These are phyloP conservation scores for Austrolebias charrua DNA, from an alignment of 2,797 vertebrate genomes.

Conservation along the genomic window DNA sequence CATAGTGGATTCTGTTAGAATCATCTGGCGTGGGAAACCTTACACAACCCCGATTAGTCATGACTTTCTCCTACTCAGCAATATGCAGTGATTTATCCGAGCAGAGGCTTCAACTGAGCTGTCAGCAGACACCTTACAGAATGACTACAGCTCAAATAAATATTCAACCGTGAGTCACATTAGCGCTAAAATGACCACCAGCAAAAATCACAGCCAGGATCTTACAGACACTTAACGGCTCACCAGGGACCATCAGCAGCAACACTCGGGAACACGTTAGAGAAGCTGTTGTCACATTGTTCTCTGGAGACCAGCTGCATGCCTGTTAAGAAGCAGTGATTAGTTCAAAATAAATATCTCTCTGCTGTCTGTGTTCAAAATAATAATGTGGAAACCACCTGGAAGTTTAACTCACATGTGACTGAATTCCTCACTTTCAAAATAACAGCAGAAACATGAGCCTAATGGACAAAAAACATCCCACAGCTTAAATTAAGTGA, in stretches of 20 bases:
- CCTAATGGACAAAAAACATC: conserved; percentile 1
- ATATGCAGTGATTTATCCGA: conserved; percentile 32
- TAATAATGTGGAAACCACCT: conserved; percentile 46
- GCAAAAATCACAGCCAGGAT: background rate
- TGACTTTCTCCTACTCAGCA: conserved; percentile 55
- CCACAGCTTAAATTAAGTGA: background rate
- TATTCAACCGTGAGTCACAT: background rate
- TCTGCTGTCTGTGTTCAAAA: conserved; percentile 27
- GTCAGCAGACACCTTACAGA: conserved; percentile 2
- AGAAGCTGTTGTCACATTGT: no score
- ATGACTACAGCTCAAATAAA: conserved; percentile 5
- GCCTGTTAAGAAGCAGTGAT: conserved; percentile 19
- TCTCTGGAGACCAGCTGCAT: conserved; percentile 28
- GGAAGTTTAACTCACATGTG: conserved; percentile 8
- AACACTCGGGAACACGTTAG: conserved; percentile 3
- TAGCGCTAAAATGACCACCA: background rate
- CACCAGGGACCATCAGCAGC: background rate
- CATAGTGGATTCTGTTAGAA: conserved; percentile 46
- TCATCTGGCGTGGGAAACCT: conserved; percentile 65
- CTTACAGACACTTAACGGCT: background rate
- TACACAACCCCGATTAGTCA: conserved; percentile 68
- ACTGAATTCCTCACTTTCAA: background rate
- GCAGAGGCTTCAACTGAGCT: conserved; percentile 8
- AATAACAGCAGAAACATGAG: background rate
- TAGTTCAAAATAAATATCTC: conserved; percentile 13